Evolutionary conservation across 2,888 invertebrate genomes (phyloP), one percentile per base, ranked within the genome.

Genomic region (Andrena camellia): DNA sequence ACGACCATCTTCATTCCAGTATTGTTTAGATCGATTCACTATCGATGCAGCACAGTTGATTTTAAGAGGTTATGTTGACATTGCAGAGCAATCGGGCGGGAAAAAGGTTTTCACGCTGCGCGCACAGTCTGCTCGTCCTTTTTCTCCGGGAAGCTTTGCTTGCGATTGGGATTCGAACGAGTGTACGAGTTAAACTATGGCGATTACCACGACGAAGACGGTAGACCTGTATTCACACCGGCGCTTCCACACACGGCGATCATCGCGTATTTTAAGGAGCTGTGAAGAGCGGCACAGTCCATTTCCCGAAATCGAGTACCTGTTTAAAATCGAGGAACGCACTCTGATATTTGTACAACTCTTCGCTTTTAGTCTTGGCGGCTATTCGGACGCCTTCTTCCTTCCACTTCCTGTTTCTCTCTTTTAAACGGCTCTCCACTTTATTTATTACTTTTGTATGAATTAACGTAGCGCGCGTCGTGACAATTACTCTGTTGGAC

Each of bases 41-140:
- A 62, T 62, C 62, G 33, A 62, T 62, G 20, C 8, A n/a, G 20
- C 8, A n/a, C 33, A n/a, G 17, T 64, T 52, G 67, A 70, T 29
- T 63, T 31, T 26, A 2, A 7, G 26, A 54, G 17, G 42, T 42
- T 42, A 60, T 70, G 26, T 57, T 85, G 69, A 57, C 35, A 77
- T 96, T 96, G 29, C 95, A 97, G 97, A 89, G 95, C 95, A 79
- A 91, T 96, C 20, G 95, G 95, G 33, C 94, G 93, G 82, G 94
- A 95, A 74, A 93, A 94, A 69, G 95, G 95, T 31, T 95, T 96
- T 81, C 94, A 95, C 74, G 94, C 97, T 7, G 95, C 97, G 78
- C 95, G 97, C 33, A 96, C 96, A 59, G 96, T 97, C 88, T 97
- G 97, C 80, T 96, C 97, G 5, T 97, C 97, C 90, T 95, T 96